Evolutionary conservation across 1,140 invertebrate species (phyloP).

Genomic region (Dysdera silvatica): DNA sequence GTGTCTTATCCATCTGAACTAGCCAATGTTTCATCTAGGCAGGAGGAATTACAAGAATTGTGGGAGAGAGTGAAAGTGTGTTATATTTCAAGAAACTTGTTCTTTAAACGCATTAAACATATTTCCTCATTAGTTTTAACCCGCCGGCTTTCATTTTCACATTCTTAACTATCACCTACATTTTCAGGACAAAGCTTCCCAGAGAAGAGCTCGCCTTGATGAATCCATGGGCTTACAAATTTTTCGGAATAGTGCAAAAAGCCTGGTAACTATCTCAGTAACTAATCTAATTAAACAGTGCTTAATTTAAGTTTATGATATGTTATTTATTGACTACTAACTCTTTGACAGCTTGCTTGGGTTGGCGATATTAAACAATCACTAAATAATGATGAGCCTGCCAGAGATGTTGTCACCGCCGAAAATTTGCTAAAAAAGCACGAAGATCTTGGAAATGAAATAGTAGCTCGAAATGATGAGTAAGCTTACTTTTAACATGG

Average conservation of each 20-base stretch:
- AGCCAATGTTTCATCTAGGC: conserved; percentile 70
- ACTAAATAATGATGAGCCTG: conserved; percentile 70
- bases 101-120: no score
- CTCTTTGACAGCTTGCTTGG: conserved; percentile 62
- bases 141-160: no score
- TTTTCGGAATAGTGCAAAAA: conserved; percentile 78
- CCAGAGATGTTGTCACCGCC: conserved; percentile 80
- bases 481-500: no score
- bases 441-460: conserved; percentile 81
- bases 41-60: conserved; percentile 73
- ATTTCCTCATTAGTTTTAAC: no score
- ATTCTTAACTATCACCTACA: no score
- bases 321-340: not conserved
- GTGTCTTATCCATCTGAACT: conserved; percentile 82
- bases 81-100: conserved; percentile 17
- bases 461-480: conserved; percentile 81
- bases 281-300: not conserved
- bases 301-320: conserved; percentile 9
- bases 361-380: conserved; percentile 66
- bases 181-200: conserved; percentile 64
- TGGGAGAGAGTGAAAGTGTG: conserved; percentile 70
- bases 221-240: conserved; percentile 90
- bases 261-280: conserved; percentile 48
- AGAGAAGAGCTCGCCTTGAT: conserved; percentile 70
- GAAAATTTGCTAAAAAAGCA: conserved; percentile 85